Evolutionary conservation across 2,113 vertebrate genomes (phyloP).

Genomic region (Tragelaphus imberbis): DNA sequence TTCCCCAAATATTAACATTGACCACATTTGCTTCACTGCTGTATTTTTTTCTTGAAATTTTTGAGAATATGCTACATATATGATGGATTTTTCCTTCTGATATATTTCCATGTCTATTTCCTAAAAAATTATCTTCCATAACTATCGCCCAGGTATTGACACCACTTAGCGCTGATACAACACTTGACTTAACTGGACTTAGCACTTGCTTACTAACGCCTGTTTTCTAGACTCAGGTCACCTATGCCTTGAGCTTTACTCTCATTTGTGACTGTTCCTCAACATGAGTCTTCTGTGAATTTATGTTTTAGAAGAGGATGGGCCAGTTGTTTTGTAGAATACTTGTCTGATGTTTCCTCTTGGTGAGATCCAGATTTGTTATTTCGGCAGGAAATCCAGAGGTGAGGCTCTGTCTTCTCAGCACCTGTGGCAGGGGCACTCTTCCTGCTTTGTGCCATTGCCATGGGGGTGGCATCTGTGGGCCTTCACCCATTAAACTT

Average conservation of each 20-base stretch:
- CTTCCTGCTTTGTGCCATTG: neutral
- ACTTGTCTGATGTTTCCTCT: neutral
- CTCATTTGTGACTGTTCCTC: neutral
- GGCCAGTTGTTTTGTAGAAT: neutral
- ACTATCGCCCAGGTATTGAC: neutral
- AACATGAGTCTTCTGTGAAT: neutral
- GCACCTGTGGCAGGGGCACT: neutral
- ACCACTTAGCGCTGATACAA: accelerated
- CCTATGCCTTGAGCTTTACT: accelerated
- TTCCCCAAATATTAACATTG: neutral
- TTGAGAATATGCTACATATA: neutral
- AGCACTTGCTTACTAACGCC: accelerated
- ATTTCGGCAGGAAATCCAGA: neutral
- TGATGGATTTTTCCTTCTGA: neutral
- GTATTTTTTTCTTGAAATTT: neutral
- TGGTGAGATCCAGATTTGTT: neutral
- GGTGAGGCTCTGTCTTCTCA: neutral
- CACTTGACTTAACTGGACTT: neutral
- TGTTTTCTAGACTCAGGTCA: neutral
- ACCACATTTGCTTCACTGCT: neutral
- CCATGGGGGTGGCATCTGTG: neutral
- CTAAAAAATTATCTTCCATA: neutral
- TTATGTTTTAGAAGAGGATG: neutral
- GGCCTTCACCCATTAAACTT: neutral
- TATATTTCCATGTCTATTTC: neutral